phyloP scores from a whole-genome alignment of 2,888 invertebrate genomes.

The Altica lythri region DNA sequence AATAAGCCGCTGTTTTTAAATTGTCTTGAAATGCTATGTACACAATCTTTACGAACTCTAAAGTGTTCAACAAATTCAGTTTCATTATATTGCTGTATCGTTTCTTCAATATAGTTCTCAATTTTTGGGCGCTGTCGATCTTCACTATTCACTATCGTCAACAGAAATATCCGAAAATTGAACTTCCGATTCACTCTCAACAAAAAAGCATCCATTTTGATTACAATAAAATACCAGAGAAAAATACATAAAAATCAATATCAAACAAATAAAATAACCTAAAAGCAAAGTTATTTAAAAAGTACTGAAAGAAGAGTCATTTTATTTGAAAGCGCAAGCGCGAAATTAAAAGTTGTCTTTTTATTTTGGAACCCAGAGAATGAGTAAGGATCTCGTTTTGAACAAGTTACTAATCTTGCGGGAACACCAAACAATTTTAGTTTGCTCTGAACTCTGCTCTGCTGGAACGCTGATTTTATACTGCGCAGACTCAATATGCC shows the following conservation, averaged over 20 bases:
- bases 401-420: neutral
- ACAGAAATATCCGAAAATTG: neutral
- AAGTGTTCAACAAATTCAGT: neutral
- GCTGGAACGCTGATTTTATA: neutral
- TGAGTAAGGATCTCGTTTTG: neutral
- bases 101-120: neutral
- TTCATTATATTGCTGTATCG: neutral
- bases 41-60: neutral
- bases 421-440: constrained; percentile 3
- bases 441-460: constrained; percentile 1
- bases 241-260: neutral
- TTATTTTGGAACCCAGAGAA: neutral
- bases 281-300: neutral
- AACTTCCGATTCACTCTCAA: neutral
- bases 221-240: neutral
- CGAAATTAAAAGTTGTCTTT: no score
- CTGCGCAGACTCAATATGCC: neutral
- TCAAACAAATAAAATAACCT: constrained; percentile 1
- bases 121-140: neutral
- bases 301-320: neutral
- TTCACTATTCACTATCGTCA: neutral
- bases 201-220: neutral
- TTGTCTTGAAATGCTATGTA: neutral
- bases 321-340: neutral
- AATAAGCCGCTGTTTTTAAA: neutral